Evolutionary conservation across 2,888 invertebrate genomes (phyloP), one percentile per base, ranked within the genome.

Genomic region (Antheraea assamensis): DNA sequence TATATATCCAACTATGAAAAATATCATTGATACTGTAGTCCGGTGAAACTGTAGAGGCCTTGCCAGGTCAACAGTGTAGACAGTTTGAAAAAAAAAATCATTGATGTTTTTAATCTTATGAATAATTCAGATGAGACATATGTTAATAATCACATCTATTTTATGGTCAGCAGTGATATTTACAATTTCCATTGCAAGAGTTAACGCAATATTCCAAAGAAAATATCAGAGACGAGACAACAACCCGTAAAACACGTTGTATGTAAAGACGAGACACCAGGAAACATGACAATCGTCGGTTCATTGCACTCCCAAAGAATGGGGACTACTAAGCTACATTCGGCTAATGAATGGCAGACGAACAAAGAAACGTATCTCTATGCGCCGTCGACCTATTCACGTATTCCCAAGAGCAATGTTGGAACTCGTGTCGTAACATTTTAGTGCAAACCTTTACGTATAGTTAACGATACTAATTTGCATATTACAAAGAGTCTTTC

Each of bases 271-370:
- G 35, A 68, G 68, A 83, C 83, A 85, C 76, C 84, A 87, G 87
- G 88, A 87, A 89, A 88, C 86, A 87, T 86, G 89, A 91, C 91
- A 91, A 88, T 87, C 81, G 88, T 77, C 81, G 85, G 91, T 92
- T 93, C 93, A 91, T 88, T 87, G 93, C 86, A 88, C 94, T 87
- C 84, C 81, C 78, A 77, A 88, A 92, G 91, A 93, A 93, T 91
- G 91, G 85, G 89, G 88, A 83, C 86, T 86, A 85, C 90, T 85
- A 87, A 87, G 87, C 87, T 84, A 89, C 91, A 91, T 90, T 90
- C 91, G 89, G 87, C 90, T 92, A 93, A 93, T 93, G 93, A 93
- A 94, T 93, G 87, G 89, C 88, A 87, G 87, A 87, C 87, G 86
- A 88, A 94, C 93, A 93, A 93, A 92, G 87, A 88, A 83, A 81